Evolutionary conservation across 2,797 vertebrate genomes (phyloP), one percentile per base, ranked within the genome.

Genomic region (Lepus oiostolus): DNA sequence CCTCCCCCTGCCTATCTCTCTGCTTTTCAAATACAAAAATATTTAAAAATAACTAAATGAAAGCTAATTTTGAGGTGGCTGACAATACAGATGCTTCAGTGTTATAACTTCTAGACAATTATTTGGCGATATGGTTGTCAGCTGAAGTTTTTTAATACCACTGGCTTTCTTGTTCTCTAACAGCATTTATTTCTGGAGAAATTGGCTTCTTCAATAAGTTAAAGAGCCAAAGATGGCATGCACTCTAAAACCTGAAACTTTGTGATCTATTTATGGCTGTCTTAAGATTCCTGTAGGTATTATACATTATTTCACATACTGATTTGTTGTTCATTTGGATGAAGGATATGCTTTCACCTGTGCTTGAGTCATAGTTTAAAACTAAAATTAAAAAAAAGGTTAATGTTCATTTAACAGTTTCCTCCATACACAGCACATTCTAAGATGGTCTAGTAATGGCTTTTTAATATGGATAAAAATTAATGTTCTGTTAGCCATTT

Each of bases 401-500:
- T 97, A 96, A 96, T 96, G 94, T 92, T 96, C 80, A 30, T 60
- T 30, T 35, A 60, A 26, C n/a, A 88, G 13, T 86, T 81, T 75
- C 74, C 9, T 16, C 42, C 52, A 28, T 80, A 82, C n/a, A 87
- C 75, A 96, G 83, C 81, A 95, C 52, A 91, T 96, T 96, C 77
- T 91, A 63, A 83, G 82, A 67, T 26, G 47, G 21, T 68, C 82
- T 88, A 91, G 84, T 70, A 93, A 63, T 91, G 90, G 77, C 70
- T 95, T 95, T 91, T 93, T 93, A 94, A 90, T 95, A 30, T 95
- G 50, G 84, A n/a, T 97, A 93, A 97, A 97, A 85, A 86, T 97
- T 95, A 95, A 92, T 91, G 7, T 67, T 82, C 75, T 85, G 28
- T 93, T 96, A 94, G 68, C 24, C 75, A 90, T 82, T 94, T 92